Conservation (phyloP, 2,797 vertebrate species). For the Tenualosa ilisha region DNA sequence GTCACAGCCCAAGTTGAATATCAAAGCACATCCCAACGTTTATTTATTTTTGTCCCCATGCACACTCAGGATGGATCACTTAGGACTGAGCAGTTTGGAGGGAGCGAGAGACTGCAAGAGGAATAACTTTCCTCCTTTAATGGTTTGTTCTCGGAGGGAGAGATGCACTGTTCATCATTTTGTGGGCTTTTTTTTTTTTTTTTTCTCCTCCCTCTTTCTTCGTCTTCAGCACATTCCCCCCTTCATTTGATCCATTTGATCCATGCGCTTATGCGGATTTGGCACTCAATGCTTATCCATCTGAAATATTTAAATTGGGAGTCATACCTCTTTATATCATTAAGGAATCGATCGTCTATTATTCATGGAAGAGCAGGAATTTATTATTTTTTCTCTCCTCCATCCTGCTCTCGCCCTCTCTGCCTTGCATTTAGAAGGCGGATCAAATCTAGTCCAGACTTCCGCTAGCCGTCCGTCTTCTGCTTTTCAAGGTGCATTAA, state of each 20-base stretch:
- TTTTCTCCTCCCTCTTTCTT: too few species aligned
- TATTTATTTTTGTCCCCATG: background rate
- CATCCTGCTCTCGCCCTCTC: background rate
- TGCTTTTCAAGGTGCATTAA: conserved; percentile 52
- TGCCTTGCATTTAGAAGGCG: conserved; percentile 22
- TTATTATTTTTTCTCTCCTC: background rate
- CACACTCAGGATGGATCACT: background rate
- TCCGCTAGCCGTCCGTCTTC: conserved; percentile 35
- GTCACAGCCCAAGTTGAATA: background rate
- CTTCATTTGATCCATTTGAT: background rate
- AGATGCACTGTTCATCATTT: background rate
- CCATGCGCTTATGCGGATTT: conserved; percentile 4
- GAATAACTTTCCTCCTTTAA: background rate
- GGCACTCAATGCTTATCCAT: conserved; percentile 6
- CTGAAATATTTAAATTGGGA: conserved; percentile 21
- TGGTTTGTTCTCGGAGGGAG: background rate
- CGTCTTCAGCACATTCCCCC: background rate
- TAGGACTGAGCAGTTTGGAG: background rate
- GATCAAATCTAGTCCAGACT: conserved; percentile 29
- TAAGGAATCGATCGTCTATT: conserved; percentile 21
- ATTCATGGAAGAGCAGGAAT: conserved; percentile 21
- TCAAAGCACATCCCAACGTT: background rate
- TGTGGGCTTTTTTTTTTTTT: background rate
- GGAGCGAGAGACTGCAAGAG: background rate
- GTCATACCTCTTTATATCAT: conserved; percentile 21